Conservation (phyloP, 2,113 vertebrate genomes). For the Zapus hudsonius region DNA sequence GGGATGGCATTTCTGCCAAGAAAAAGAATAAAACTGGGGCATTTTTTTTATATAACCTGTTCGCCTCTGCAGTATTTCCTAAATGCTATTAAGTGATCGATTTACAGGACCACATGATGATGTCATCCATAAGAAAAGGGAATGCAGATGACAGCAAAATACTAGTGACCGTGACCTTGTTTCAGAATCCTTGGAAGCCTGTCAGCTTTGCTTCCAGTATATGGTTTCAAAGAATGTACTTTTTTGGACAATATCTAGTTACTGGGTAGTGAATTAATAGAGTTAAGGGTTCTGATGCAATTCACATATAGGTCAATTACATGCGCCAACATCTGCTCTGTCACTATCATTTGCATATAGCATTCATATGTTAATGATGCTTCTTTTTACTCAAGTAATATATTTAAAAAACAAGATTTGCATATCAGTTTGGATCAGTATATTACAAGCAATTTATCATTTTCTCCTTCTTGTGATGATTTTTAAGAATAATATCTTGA, state of each 20-base stretch:
- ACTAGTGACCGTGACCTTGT: constrained; percentile 90
- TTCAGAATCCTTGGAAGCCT: constrained; percentile 89
- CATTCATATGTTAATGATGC: constrained; percentile 99
- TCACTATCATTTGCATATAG: constrained; percentile 99
- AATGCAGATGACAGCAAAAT: constrained; percentile 91
- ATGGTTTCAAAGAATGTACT: constrained; percentile 90
- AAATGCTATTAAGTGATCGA: constrained; percentile 94
- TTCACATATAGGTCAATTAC: constrained; percentile 99
- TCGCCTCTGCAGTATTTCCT: constrained; percentile 89
- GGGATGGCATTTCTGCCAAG: constrained; percentile 91
- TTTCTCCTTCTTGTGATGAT: constrained; percentile 91
- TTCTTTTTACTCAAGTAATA: constrained; percentile 95
- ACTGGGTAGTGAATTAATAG: constrained; percentile 94
- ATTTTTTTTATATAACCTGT: constrained; percentile 89
- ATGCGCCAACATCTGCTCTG: constrained; percentile 99
- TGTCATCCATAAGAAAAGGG: constrained; percentile 92
- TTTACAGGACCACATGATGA: constrained; percentile 92
- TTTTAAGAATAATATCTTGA: constrained; percentile 91
- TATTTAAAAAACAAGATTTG: constrained; percentile 96
- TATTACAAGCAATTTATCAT: constrained; percentile 96
- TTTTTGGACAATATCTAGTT: constrained; percentile 92
- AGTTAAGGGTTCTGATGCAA: constrained; percentile 99
- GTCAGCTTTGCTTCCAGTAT: constrained; percentile 90
- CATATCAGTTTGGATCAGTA: constrained; percentile 94
- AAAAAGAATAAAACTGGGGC: constrained; percentile 89